These are phyloP conservation scores for Oligia latruncula DNA, from an alignment of 2,888 invertebrate genomes.

Conservation along the genomic window DNA sequence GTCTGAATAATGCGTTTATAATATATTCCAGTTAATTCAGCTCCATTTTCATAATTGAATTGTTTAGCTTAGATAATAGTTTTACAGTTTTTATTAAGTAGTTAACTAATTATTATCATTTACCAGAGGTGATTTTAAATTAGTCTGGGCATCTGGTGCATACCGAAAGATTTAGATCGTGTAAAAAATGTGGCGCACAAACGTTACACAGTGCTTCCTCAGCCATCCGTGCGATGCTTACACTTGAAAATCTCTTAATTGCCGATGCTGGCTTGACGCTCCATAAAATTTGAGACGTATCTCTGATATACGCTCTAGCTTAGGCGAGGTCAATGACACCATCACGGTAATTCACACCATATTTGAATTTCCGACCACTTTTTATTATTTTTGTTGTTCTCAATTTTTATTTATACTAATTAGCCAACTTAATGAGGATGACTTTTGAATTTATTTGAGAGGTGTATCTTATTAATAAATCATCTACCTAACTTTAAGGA, in stretches of 20 bases:
- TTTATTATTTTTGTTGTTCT: conserved; percentile 35
- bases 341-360: conserved; percentile 59
- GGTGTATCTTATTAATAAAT: conserved; percentile 8
- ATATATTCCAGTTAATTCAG: conserved; percentile 46
- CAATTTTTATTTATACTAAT: conserved; percentile 48
- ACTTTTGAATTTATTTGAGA: conserved; percentile 31
- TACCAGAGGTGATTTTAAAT: conserved; percentile 63
- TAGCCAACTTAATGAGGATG: conserved; percentile 40
- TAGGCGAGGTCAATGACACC: conserved; percentile 79
- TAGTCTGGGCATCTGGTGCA: conserved; percentile 48
- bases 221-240: conserved; percentile 80
- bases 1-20: conserved; percentile 62
- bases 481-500: conserved; percentile 4
- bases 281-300: conserved; percentile 86
- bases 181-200: conserved; percentile 71
- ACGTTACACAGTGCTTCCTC: conserved; percentile 65
- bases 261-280: conserved; percentile 81
- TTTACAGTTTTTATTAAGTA: conserved; percentile 48
- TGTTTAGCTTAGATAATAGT: conserved; percentile 48
- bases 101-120: conserved; percentile 60
- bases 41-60: conserved; percentile 49
- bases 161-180: conserved; percentile 66
- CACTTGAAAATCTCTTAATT: conserved; percentile 85
- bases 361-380: conserved; percentile 63
- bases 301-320: conserved; percentile 80